These are phyloP conservation scores for Marmota flaviventris DNA, from an alignment of 2,113 vertebrate genomes.

Conservation along the genomic window DNA sequence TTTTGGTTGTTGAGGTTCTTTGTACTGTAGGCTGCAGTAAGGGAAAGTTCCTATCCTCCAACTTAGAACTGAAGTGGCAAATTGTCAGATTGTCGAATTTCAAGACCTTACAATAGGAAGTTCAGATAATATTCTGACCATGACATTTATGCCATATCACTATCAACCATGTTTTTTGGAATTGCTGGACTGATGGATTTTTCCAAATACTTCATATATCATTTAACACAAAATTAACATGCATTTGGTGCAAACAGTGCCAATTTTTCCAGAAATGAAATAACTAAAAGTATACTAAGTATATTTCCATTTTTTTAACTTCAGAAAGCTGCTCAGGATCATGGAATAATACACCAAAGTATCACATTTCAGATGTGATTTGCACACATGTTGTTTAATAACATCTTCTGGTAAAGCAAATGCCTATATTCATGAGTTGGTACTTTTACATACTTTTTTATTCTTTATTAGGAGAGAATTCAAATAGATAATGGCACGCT, in stretches of 20 bases:
- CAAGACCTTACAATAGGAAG: not conserved
- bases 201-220: not conserved
- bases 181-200: not conserved
- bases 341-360: not conserved
- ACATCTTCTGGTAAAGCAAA: not conserved
- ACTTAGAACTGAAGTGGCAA: not conserved
- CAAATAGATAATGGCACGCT: constrained; percentile 91
- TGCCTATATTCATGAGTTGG: accelerated
- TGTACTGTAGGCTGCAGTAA: not conserved
- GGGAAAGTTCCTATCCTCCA: not conserved
- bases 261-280: not conserved
- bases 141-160: not conserved
- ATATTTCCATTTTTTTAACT: not conserved
- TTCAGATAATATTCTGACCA: not conserved
- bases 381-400: not conserved
- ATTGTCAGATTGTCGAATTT: not conserved
- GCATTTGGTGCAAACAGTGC: not conserved
- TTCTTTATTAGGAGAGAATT: constrained; percentile 90
- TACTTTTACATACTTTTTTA: constrained; percentile 26
- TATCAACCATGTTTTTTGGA: not conserved
- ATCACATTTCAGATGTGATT: not conserved
- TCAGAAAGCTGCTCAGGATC: not conserved
- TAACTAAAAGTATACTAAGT: not conserved
- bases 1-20: not conserved
- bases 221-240: not conserved